Evolutionary conservation across 2,797 vertebrate species (phyloP), one percentile per base, ranked within the genome.

Genomic region (Cuniculus paca): DNA sequence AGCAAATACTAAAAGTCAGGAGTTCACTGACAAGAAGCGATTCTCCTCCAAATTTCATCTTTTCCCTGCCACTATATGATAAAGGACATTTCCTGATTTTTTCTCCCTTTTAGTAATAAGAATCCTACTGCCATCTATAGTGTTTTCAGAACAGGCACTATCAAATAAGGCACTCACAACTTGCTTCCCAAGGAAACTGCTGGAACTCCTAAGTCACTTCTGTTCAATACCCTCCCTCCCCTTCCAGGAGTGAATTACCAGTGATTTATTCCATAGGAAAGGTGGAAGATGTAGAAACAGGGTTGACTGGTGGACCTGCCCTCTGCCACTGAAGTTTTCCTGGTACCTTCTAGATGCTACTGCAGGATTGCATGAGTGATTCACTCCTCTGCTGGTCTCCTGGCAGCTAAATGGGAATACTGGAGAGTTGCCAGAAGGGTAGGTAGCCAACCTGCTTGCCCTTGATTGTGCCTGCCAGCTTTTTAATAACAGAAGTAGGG

Each of bases 401-500:
- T 97, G 96, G 97, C 96, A 97, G 97, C 97, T 97, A 97, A 97
- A 97, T 97, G 96, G 96, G 95, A 97, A 95, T 91, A 96, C 70
- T 97, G 97, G 97, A 96, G 78, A 81, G 90, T 94, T 97, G 96
- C 97, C 97, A 97, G 97, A 93, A 96, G 96, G 93, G 94, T 97
- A 97, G 97, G 97, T 98, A 97, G 95, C 96, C 97, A 97, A 97
- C 97, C 96, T 98, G 97, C 96, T 93, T 88, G 94, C 95, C 96
- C 97, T 97, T 97, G 96, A 95, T 97, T 92, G 94, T 91, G 95
- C 94, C 96, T 96, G 97, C 97, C 97, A 97, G 96, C 84, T 97
- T 97, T 97, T 98, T 94, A 97, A 97, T 97, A 94, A 96, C 91
- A 97, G 97, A 97, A 97, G 97, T 95, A 97, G 96, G 97, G 97